Percentiles rank a stretch among this genome's conserved stretches.
These are phyloP conservation scores for Scopus umbretta DNA, from an alignment of 2,113 vertebrate species.

Conservation along the genomic window DNA sequence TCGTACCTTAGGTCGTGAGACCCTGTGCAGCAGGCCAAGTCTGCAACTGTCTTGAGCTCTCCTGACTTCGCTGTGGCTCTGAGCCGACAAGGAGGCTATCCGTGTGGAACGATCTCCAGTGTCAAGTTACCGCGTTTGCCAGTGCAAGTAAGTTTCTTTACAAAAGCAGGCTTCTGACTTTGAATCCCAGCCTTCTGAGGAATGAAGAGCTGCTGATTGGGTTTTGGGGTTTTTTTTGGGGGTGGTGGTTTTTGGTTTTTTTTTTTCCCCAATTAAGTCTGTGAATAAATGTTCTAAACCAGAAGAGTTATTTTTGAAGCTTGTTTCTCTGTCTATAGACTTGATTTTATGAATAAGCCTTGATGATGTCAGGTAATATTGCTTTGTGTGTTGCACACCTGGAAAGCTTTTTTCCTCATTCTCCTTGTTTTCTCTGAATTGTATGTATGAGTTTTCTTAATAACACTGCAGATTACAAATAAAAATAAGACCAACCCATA, in stretches of 20 bases:
- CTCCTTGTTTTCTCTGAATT: not conserved
- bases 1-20: not conserved
- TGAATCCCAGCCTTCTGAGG: not conserved
- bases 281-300: not conserved
- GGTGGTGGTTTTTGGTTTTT: not conserved
- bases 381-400: not conserved
- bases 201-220: not conserved
- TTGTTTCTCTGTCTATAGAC: not conserved
- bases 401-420: not conserved
- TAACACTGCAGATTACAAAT: not conserved
- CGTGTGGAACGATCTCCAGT: accelerated
- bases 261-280: not conserved
- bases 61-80: not conserved
- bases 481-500: not conserved
- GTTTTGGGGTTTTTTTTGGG: not conserved
- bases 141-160: not conserved
- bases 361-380: not conserved
- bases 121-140: accelerated
- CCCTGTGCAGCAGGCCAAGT: not conserved
- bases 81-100: not conserved
- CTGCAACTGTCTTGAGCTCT: not conserved
- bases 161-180: not conserved
- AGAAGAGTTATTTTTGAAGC: not conserved
- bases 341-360: not conserved
- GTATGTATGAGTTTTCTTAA: not conserved